A percentile compares a stretch with the other conserved stretches of the same genome.
Conservation (phyloP, 23 tunicate genomes). For the Pegea sp. region DNA sequence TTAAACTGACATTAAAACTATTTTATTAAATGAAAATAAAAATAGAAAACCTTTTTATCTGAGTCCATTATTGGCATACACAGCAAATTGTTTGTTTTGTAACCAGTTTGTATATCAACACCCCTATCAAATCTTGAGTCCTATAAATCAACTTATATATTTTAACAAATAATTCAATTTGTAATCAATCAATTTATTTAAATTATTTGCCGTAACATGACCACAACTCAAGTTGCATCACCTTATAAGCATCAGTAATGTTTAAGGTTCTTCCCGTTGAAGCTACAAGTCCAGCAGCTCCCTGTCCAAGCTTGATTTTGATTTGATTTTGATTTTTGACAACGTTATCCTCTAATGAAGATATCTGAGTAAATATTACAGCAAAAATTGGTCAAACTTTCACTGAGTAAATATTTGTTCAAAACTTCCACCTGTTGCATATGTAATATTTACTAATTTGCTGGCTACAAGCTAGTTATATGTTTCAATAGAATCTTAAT, state of each 20-base stretch:
- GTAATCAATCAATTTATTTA: not conserved
- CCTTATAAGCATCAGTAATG: slow-evolving; percentile 80
- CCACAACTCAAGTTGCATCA: slow-evolving; percentile 1
- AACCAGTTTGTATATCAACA: slow-evolving; percentile 72
- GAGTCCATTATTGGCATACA: slow-evolving; percentile 83
- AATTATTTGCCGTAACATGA: too few species aligned
- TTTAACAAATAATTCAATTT: not conserved
- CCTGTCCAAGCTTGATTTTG: slow-evolving; percentile 61
- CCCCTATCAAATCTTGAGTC: slow-evolving; percentile 60
- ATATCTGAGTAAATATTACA: too few species aligned
- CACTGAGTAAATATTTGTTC: too few species aligned
- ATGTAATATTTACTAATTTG: not conserved
- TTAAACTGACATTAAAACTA: too few species aligned
- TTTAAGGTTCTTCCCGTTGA: slow-evolving; percentile 64
- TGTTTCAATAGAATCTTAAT: not conserved
- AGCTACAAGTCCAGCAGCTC: slow-evolving; percentile 79
- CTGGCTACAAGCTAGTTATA: not conserved
- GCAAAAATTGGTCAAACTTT: too few species aligned
- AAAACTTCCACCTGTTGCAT: too few species aligned
- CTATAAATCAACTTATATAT: slow-evolving; percentile 8
- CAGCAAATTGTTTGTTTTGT: slow-evolving; percentile 42
- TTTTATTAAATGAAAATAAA: too few species aligned
- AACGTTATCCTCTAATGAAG: slow-evolving; percentile 66
- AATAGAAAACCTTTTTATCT: slow-evolving; percentile 40
- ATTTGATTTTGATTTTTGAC: slow-evolving; percentile 39